These are phyloP conservation scores for Eciton burchellii DNA, from an alignment of 1,140 invertebrate species.

Conservation along the genomic window DNA sequence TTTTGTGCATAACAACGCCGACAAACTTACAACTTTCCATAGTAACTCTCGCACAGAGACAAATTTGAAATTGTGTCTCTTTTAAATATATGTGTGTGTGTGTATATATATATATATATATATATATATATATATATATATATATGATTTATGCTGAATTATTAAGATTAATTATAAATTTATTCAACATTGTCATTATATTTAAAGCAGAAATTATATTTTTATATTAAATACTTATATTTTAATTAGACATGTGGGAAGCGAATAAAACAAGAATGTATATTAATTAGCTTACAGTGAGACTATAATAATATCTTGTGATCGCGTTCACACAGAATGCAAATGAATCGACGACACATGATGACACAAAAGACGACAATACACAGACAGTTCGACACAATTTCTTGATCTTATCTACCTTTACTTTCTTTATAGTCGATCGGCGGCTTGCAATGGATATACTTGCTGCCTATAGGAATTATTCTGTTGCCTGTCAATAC, in stretches of 20 bases:
- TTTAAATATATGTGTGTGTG: no score
- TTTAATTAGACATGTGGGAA: slow-evolving; percentile 24
- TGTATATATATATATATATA: no score
- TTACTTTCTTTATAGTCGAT: slow-evolving; percentile 85
- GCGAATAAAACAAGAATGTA: background rate
- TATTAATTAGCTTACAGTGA: slow-evolving; percentile 15
- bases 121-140: no score
- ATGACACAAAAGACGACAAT: slow-evolving; percentile 32
- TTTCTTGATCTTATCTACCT: slow-evolving; percentile 75
- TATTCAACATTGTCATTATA: background rate
- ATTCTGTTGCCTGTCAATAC: slow-evolving; percentile 90
- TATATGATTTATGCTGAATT: background rate
- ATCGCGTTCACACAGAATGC: slow-evolving; percentile 39
- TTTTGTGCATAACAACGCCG: slow-evolving; percentile 40
- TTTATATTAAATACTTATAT: background rate
- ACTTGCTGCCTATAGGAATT: slow-evolving; percentile 91
- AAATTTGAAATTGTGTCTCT: slow-evolving; percentile 19
- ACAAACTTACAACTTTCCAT: slow-evolving; percentile 35
- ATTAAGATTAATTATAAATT: background rate
- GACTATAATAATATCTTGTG: background rate
- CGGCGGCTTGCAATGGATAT: slow-evolving; percentile 91
- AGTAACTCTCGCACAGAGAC: slow-evolving; percentile 17
- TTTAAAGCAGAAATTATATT: background rate
- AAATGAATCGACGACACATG: slow-evolving; percentile 28
- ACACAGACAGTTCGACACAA: slow-evolving; percentile 18